Evolutionary conservation across 2,113 vertebrate genomes (phyloP), one percentile per base, ranked within the genome.

Genomic region (Tautogolabrus adspersus): DNA sequence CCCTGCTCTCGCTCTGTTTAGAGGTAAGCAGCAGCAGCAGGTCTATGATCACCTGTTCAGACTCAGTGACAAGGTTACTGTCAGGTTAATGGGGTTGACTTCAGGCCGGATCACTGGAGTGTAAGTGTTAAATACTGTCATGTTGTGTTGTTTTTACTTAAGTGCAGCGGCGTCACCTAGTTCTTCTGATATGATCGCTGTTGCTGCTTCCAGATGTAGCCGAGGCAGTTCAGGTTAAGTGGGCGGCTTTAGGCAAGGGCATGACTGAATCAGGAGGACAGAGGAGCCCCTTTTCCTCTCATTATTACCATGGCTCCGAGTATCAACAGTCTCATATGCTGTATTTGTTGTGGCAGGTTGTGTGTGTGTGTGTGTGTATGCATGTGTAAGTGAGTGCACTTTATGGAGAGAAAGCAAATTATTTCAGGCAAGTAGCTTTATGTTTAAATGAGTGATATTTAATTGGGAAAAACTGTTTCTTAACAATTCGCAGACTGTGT

Each of bases 151-250:
- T 78, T 82, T 71, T 52, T 66, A 71, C 47, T 68, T 63, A 70
- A 75, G 66, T 58, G 12, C 47, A 22, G 15, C 40, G 44, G 60
- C 49, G 5, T 80, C 77, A 76, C 77, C 77, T 16, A 75, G 34
- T 81, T 88, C 81, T 70, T 83, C 40, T 83, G 82, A 82, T 77
- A 46, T 72, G 60, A 87, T 89, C 12, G 12, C 37, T 75, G 55
- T 54, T 86, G 77, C 75, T 76, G 75, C 55, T 83, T 75, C 87
- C 86, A 87, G 88, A 90, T 84, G 82, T 72, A 86, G 73, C 61
- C 23, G 86, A 86, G 83, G 83, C 74, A 71, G 84, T 83, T 80
- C 83, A 88, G 88, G 86, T 93, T 90, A 88, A 91, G 80, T 81
- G 77, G 68, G 75, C 80, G 38, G 86, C 89, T 81, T 49, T 21